Evolutionary conservation across 2,797 vertebrate species (phyloP).

Genomic region (Pangasius sanitwongsei): DNA sequence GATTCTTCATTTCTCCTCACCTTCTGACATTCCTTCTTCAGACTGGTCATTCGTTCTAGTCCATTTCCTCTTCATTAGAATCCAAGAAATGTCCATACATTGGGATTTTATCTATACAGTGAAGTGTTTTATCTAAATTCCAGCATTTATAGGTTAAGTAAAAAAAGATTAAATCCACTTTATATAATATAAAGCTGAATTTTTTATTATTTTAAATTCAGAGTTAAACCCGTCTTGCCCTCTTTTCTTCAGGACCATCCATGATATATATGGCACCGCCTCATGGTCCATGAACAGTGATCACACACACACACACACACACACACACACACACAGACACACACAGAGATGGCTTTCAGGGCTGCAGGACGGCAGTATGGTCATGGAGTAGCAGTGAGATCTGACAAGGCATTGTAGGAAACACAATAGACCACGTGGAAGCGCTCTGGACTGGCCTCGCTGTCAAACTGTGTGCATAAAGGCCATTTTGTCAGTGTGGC

Average conservation of each 20-base stretch:
- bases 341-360: conserved; percentile 4
- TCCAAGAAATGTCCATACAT: not conserved
- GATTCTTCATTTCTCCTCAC: conserved; percentile 28
- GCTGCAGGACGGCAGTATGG: conserved; percentile 14
- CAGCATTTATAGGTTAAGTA: not conserved
- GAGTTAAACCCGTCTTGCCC: not conserved
- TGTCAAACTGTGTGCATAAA: conserved; percentile 75
- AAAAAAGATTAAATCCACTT: not conserved
- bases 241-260: not conserved
- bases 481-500: conserved; percentile 69
- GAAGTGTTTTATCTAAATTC: not conserved
- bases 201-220: not conserved
- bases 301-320: conserved; percentile 29
- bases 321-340: conserved; percentile 20
- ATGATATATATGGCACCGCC: not conserved
- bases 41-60: not conserved
- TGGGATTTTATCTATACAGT: not conserved
- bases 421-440: conserved; percentile 52
- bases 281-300: conserved; percentile 7
- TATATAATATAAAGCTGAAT: not conserved
- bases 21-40: conserved; percentile 25
- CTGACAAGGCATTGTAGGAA: conserved; percentile 52
- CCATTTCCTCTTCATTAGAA: not conserved
- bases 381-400: conserved; percentile 40
- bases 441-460: conserved; percentile 59